Conservation (phyloP, 2,888 invertebrate genomes). For the Tholera decimalis region DNA sequence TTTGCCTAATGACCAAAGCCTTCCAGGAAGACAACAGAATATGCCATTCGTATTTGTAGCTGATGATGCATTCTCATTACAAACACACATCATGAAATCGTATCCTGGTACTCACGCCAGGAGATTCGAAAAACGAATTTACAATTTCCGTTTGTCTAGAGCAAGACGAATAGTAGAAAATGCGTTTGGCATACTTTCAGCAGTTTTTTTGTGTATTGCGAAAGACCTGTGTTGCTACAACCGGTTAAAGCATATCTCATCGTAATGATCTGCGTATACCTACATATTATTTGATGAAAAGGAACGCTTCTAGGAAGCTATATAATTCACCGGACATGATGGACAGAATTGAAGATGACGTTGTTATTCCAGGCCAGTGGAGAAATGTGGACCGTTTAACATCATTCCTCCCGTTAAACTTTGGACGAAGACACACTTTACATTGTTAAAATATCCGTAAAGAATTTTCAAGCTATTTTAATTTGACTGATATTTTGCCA, state of each 20-base stretch:
- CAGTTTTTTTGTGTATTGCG: constrained; percentile 28
- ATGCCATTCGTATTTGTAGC: neutral
- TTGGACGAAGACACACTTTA: constrained; percentile 48
- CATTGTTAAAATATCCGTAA: constrained; percentile 31
- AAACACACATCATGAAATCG: neutral
- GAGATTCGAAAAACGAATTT: no score
- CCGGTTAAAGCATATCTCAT: constrained; percentile 2
- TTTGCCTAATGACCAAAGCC: neutral
- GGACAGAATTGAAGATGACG: constrained; percentile 55
- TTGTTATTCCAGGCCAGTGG: constrained; percentile 56
- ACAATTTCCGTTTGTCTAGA: no score
- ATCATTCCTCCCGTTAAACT: constrained; percentile 53
- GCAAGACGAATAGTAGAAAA: no score
- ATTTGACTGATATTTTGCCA: constrained; percentile 52
- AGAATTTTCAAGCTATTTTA: constrained; percentile 52
- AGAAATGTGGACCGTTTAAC: constrained; percentile 52
- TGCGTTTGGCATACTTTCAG: no score
- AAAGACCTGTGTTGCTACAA: constrained; percentile 6
- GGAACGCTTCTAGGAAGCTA: constrained; percentile 42
- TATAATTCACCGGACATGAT: constrained; percentile 51
- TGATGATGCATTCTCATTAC: neutral
- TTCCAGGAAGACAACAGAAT: constrained; percentile 1
- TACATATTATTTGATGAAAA: no score
- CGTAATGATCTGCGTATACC: no score
- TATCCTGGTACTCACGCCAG: no score